A percentile compares a stretch with the other conserved stretches of the same genome.
Evolutionary conservation across 2,113 vertebrate species (phyloP).

Genomic region (Bujurquina vittata): DNA sequence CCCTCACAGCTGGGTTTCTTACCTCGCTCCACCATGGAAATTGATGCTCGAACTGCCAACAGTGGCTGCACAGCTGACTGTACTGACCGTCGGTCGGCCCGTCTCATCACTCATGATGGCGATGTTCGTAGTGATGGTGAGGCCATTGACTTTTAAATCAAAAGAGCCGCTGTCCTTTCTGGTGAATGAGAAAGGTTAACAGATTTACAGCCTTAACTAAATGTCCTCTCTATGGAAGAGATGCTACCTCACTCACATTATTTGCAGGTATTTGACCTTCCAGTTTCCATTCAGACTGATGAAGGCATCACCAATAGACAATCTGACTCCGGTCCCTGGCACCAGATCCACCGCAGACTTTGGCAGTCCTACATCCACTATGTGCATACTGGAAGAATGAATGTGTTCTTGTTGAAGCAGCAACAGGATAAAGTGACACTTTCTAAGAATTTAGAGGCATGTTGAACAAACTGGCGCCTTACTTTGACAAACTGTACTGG

Average conservation of each 20-base stretch:
- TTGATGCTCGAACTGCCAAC: conserved; percentile 35
- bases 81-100: conserved; percentile 70
- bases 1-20: background rate
- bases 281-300: conserved; percentile 78
- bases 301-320: conserved; percentile 72
- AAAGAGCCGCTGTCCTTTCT: conserved; percentile 80
- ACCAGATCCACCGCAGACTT: conserved; percentile 65
- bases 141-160: conserved; percentile 67
- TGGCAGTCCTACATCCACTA: conserved; percentile 73
- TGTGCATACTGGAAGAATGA: conserved; percentile 59
- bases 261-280: conserved; percentile 73
- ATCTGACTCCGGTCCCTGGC: conserved; percentile 66
- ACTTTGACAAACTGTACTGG: conserved; percentile 77
- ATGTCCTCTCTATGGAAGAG: fast-evolving
- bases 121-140: conserved; percentile 63
- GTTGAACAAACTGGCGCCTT: conserved; percentile 9
- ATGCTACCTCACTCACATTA: conserved; percentile 69
- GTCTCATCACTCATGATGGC: conserved; percentile 69
- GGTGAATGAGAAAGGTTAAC: background rate
- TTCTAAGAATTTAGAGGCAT: background rate
- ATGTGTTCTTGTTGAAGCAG: background rate
- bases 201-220: too few species aligned
- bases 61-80: conserved; percentile 53
- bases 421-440: background rate
- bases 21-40: background rate